A percentile compares a stretch with the other conserved stretches of the same genome.
Conservation (phyloP, 2,797 vertebrate species). For the Zenarchopterus dispar region DNA sequence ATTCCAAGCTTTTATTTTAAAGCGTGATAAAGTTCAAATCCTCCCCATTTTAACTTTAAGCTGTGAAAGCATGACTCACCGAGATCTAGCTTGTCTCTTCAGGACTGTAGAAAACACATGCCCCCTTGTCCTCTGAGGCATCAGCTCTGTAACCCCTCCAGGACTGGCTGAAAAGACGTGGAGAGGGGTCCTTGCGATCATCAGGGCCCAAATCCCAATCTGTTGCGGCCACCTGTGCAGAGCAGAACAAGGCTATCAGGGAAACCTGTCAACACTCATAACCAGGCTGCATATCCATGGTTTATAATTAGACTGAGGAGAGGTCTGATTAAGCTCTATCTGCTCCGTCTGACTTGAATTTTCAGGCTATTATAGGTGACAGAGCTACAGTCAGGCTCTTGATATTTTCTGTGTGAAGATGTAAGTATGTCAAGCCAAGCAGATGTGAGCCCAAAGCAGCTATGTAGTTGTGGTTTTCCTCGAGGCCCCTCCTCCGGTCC, state of each 20-base stretch:
- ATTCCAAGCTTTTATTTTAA: slow-evolving; percentile 11
- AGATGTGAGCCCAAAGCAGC: slow-evolving; percentile 73
- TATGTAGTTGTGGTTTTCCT: slow-evolving; percentile 75
- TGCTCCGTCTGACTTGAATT: slow-evolving; percentile 14
- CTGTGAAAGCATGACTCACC: slow-evolving; percentile 73
- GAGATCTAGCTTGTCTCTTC: slow-evolving; percentile 78
- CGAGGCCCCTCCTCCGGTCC: slow-evolving; percentile 73
- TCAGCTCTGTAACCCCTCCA: slow-evolving; percentile 72
- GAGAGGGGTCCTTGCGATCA: slow-evolving; percentile 73
- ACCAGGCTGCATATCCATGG: slow-evolving; percentile 23
- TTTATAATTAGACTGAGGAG: slow-evolving; percentile 39
- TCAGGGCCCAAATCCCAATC: slow-evolving; percentile 72
- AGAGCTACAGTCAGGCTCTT: slow-evolving; percentile 34
- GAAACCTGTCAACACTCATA: slow-evolving; percentile 51
- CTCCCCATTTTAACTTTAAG: slow-evolving; percentile 17
- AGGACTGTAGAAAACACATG: slow-evolving; percentile 77
- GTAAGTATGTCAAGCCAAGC: slow-evolving; percentile 66
- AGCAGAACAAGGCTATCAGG: slow-evolving; percentile 47
- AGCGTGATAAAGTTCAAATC: slow-evolving; percentile 2
- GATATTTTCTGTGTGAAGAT: slow-evolving; percentile 55
- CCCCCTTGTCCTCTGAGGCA: slow-evolving; percentile 69
- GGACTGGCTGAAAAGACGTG: slow-evolving; percentile 72
- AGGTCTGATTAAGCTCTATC: slow-evolving; percentile 15
- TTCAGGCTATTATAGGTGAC: slow-evolving; percentile 8
- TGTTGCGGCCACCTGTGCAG: slow-evolving; percentile 68